Evolutionary conservation across 1,140 invertebrate genomes (phyloP).

Genomic region (Goniozus legneri): DNA sequence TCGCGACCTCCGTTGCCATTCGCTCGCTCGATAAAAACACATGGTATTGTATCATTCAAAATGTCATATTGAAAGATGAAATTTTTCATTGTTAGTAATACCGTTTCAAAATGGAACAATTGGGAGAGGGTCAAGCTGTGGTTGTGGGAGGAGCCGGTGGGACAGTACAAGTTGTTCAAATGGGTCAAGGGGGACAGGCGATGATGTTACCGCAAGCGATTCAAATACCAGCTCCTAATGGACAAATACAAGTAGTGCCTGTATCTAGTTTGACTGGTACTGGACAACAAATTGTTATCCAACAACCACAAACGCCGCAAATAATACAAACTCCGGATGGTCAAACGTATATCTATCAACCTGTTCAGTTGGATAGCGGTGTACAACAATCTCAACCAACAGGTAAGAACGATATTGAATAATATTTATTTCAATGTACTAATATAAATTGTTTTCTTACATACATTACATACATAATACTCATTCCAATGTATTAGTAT

Average conservation of each 20-base stretch:
- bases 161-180: conserved; percentile 54
- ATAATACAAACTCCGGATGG: conserved; percentile 89
- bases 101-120: conserved; percentile 43
- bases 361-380: conserved; percentile 62
- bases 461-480: background rate
- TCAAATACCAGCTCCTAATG: conserved; percentile 61
- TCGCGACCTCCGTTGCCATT: no score
- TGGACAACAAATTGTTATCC: conserved; percentile 58
- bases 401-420: conserved; percentile 40
- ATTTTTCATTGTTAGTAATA: background rate
- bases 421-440: background rate
- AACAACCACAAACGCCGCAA: conserved; percentile 70
- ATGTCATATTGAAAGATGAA: no score
- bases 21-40: background rate
- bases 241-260: conserved; percentile 65
- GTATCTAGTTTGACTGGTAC: conserved; percentile 58
- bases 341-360: conserved; percentile 90
- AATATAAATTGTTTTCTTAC: background rate
- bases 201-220: conserved; percentile 60
- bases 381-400: conserved; percentile 62
- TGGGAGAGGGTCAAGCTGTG: conserved; percentile 52
- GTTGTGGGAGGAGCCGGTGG: conserved; percentile 50
- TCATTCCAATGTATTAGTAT: conserved; percentile 1
- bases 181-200: conserved; percentile 51
- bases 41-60: background rate